Conservation (phyloP, 2,888 invertebrate species). For the Cataglyphis rosenhaueri region DNA sequence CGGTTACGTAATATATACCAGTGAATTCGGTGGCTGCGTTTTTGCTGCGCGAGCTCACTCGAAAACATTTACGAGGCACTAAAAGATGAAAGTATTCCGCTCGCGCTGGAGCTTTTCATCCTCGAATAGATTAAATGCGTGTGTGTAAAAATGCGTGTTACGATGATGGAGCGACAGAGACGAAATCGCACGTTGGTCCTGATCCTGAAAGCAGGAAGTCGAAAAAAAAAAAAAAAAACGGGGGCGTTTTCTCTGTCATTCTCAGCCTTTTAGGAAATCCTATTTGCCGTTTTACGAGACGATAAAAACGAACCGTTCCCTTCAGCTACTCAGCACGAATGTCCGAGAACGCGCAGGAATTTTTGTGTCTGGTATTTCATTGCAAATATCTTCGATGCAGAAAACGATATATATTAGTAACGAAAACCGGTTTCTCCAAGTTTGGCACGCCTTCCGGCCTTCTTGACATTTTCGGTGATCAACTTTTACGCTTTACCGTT, state of each 20-base stretch:
- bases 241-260: conserved; percentile 1
- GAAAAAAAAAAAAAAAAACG: neutral
- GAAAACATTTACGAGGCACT: conserved; percentile 66
- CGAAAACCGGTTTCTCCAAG: neutral
- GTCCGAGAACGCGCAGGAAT: neutral
- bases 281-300: conserved; percentile 56
- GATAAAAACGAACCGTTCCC: conserved; percentile 55
- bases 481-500: neutral
- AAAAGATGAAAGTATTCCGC: conserved; percentile 51
- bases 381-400: neutral
- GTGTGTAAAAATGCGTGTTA: conserved; percentile 48
- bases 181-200: neutral
- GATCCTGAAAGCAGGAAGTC: neutral
- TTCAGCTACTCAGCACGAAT: neutral
- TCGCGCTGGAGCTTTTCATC: conserved; percentile 46
- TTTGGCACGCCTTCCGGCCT: neutral
- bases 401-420: neutral
- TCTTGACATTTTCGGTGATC: neutral
- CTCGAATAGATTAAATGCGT: conserved; percentile 53
- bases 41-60: conserved; percentile 36
- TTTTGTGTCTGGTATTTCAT: neutral
- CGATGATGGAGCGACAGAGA: neutral
- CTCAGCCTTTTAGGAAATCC: conserved; percentile 39
- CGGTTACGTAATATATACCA: conserved; percentile 26
- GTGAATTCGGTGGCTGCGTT: conserved; percentile 26